Evolutionary conservation across 2,888 invertebrate genomes (phyloP).

Genomic region (Conomelus anceps): DNA sequence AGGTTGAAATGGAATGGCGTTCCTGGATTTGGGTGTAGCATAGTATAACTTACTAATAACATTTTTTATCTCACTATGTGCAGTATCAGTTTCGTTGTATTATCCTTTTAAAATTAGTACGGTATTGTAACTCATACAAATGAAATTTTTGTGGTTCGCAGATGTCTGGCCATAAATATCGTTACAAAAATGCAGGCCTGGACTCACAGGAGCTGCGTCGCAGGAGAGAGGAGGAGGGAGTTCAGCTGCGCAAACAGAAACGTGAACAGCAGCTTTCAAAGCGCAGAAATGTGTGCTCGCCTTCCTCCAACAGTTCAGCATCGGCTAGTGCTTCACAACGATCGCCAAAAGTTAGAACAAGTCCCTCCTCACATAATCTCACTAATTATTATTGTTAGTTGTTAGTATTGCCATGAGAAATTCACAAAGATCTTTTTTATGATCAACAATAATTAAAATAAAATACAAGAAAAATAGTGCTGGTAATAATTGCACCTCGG

Average conservation of each 20-base stretch:
- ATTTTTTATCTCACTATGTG: too few relatives aligned
- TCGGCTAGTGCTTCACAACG: neutral
- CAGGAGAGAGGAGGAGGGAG: conserved; percentile 90
- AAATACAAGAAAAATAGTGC: too few relatives aligned
- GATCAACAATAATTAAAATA: too few relatives aligned
- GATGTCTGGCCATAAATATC: conserved; percentile 85
- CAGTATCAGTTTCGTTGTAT: too few relatives aligned
- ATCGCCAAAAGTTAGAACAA: neutral
- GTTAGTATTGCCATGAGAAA: neutral
- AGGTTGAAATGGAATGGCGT: too few relatives aligned
- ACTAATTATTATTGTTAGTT: too few relatives aligned
- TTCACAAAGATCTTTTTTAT: too few relatives aligned
- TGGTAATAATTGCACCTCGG: too few relatives aligned
- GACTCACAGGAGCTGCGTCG: conserved; percentile 88
- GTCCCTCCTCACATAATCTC: too few relatives aligned
- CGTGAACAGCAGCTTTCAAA: conserved; percentile 91
- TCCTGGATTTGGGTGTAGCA: too few relatives aligned
- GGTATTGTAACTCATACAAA: neutral
- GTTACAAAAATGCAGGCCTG: conserved; percentile 89
- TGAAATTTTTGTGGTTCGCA: conserved; percentile 39
- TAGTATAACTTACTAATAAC: too few relatives aligned
- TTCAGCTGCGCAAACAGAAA: conserved; percentile 91
- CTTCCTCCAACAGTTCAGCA: neutral
- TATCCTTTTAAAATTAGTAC: too few relatives aligned
- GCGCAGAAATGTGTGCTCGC: conserved; percentile 68